Conservation (phyloP, 2,888 invertebrate genomes). For the Synergus itoensis region DNA sequence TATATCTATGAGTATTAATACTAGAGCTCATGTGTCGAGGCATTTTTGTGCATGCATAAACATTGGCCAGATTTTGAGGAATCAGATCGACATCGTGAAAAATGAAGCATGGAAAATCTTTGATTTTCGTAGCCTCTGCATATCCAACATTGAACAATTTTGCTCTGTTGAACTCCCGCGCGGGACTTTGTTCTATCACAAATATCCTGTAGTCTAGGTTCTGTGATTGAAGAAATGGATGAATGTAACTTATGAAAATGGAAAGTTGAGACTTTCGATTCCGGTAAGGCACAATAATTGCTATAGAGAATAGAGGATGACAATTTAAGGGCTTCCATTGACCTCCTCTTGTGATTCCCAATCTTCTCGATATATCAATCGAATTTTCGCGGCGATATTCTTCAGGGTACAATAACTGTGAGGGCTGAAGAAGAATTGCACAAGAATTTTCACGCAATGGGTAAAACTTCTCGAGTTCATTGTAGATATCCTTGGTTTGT, state of each 20-base stretch:
- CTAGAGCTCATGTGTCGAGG: constrained; percentile 95
- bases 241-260: constrained; percentile 91
- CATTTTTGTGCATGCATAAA: constrained; percentile 89
- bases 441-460: constrained; percentile 71
- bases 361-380: constrained; percentile 64
- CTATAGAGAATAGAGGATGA: constrained; percentile 82
- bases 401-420: constrained; percentile 71
- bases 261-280: constrained; percentile 87
- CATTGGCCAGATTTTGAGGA: constrained; percentile 88
- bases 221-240: constrained; percentile 89
- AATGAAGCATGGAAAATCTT: constrained; percentile 89
- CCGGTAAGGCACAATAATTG: constrained; percentile 91
- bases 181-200: constrained; percentile 91
- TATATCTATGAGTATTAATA: constrained; percentile 89
- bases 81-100: constrained; percentile 95
- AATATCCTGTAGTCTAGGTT: constrained; percentile 91
- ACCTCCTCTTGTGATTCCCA: constrained; percentile 77
- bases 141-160: constrained; percentile 94
- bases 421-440: constrained; percentile 57
- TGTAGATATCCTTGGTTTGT: constrained; percentile 69
- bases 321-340: constrained; percentile 78
- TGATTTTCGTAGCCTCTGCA: constrained; percentile 84
- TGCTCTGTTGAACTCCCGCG: constrained; percentile 90
- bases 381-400: constrained; percentile 69
- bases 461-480: constrained; percentile 72